Conservation (phyloP, 1,140 invertebrate species). For the Anagrus nilaparvatae region DNA sequence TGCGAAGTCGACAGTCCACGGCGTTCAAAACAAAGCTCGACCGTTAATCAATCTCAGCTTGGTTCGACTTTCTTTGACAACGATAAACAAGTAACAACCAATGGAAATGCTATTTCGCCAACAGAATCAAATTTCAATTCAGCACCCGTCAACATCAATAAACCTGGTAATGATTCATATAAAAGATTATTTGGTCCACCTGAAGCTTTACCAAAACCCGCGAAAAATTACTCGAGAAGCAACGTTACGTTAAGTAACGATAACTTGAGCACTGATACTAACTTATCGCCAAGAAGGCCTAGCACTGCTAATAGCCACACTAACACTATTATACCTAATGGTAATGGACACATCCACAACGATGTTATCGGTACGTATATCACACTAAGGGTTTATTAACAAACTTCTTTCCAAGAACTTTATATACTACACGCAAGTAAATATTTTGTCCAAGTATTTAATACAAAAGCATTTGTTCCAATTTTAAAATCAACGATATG, state of each 20-base stretch:
- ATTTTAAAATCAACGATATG: no score
- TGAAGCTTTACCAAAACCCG: slow-evolving; percentile 31
- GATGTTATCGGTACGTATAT: slow-evolving; percentile 35
- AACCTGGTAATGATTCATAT: slow-evolving; percentile 45
- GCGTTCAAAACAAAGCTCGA: slow-evolving; percentile 29
- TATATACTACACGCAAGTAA: no score
- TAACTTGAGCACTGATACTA: slow-evolving; percentile 22
- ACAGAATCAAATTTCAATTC: slow-evolving; percentile 6
- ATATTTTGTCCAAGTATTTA: no score
- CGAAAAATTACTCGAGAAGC: slow-evolving; percentile 41
- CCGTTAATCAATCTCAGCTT: slow-evolving; percentile 35
- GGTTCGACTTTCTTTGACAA: slow-evolving; percentile 37
- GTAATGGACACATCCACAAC: slow-evolving; percentile 27
- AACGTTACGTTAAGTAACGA: slow-evolving; percentile 26
- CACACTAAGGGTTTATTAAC: no score
- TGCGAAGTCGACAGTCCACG: slow-evolving; percentile 33
- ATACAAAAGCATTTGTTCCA: no score
- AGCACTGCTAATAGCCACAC: no score
- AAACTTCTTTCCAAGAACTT: no score
- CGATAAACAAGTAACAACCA: no score
- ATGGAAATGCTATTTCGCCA: slow-evolving; percentile 15
- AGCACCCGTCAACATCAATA: slow-evolving; percentile 30
- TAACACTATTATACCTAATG: slow-evolving; percentile 31
- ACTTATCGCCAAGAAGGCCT: no score
- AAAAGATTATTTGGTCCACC: slow-evolving; percentile 43